Evolutionary conservation across 2,888 invertebrate genomes (phyloP), one percentile per base, ranked within the genome.

Genomic region (Tholera decimalis): DNA sequence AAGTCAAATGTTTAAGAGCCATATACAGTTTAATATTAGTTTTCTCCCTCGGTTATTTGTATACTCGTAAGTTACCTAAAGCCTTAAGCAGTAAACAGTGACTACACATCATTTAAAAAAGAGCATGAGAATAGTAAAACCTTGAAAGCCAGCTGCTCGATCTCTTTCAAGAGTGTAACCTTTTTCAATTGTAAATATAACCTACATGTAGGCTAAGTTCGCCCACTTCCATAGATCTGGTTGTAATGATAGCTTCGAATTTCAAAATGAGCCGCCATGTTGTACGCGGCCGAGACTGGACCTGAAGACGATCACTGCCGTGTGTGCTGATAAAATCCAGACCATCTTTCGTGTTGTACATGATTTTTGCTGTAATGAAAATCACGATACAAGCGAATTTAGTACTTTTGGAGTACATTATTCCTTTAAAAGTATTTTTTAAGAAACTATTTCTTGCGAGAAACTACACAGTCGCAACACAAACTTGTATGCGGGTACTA

Each of bases 151-250:
- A 41, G 43, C 30, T 24, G 43, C 43, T 60, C 50, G 50, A 58
- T 30, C 57, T 50, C 37, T 55, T 49, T 43, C 33, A 50, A n/a
- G 33, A 50, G 60, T 43, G 50, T 28, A 56, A 71, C 53, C 49
- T 47, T 72, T 72, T 50, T 46, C n/a, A 39, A 60, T 54, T 77
- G 51, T 70, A 80, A 63, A 75, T 69, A 63, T 68, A 64, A 30
- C 8, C 15, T 75, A 26, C 28, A 54, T 35, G 37, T 71, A 62
- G 49, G 30, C 37, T 70, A 62, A 50, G 56, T 61, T 68, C 43
- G 43, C 62, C 41, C 41, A 54, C 47, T 49, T 60, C 26, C 44
- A 57, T 68, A 56, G 50, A 60, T 65, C 56, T 62, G 64, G 68
- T 44, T 47, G 46, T 39, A 72, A 49, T 46, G 37, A 43, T 22